A percentile compares a stretch with the other conserved stretches of the same genome.
Evolutionary conservation across 1,140 invertebrate species (phyloP).

Genomic region (Anoplolepis gracilipes): DNA sequence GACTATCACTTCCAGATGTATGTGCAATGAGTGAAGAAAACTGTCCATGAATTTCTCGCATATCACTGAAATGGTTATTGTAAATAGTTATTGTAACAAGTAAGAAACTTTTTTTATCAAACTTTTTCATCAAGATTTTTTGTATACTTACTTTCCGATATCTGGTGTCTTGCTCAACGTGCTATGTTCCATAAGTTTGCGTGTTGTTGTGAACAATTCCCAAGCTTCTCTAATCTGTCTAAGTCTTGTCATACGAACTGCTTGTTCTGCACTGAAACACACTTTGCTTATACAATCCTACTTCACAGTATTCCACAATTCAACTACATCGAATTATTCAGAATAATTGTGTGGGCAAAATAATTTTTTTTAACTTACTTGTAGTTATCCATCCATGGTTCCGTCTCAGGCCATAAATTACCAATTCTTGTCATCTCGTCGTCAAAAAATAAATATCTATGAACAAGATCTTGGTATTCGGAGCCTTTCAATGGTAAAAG

Average conservation of each 20-base stretch:
- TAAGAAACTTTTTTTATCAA: not conserved
- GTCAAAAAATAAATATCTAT: constrained; percentile 88
- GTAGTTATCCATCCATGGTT: constrained; percentile 88
- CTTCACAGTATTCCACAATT: not conserved
- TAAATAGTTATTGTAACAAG: constrained; percentile 2
- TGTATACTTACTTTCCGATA: constrained; percentile 48
- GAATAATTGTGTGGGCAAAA: not conserved
- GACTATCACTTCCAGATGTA: constrained; percentile 53
- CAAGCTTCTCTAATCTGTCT: constrained; percentile 87
- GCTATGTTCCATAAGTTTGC: constrained; percentile 85
- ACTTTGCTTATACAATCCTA: constrained; percentile 54
- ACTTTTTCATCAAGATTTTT: not conserved
- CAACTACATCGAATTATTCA: not conserved
- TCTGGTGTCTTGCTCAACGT: constrained; percentile 61
- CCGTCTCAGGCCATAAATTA: constrained; percentile 87
- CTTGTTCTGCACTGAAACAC: constrained; percentile 83
- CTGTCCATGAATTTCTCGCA: constrained; percentile 68
- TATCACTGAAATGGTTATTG: constrained; percentile 51
- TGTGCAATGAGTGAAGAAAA: constrained; percentile 61
- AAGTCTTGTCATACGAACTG: constrained; percentile 85
- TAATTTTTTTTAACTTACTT: constrained; percentile 81
- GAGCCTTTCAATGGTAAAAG: constrained; percentile 83
- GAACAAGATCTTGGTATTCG: constrained; percentile 86
- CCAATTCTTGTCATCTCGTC: constrained; percentile 88
- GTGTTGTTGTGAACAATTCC: constrained; percentile 86